Evolutionary conservation across 1,140 invertebrate species (phyloP), one percentile per base, ranked within the genome.

Genomic region (Lepidurus arcticus): DNA sequence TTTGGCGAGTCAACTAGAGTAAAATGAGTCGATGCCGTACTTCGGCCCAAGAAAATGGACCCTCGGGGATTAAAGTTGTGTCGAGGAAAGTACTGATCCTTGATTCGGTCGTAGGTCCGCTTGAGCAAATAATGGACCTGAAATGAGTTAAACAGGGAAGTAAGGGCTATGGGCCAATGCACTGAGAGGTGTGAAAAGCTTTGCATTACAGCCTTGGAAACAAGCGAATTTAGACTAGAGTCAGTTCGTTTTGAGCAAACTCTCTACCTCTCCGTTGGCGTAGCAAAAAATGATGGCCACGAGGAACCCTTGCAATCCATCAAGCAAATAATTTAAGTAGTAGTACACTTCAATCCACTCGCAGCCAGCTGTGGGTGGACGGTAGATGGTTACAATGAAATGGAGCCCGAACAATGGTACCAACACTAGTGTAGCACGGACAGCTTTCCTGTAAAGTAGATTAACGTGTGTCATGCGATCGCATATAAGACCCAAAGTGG

Each of bases 381-480:
- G 81, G 81, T 89, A 89, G 43, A 88, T 85, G 13, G 87, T 87
- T 7, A 89, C 82, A n/a, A 88, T 82, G 76, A 88, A 86, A 78
- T 90, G 89, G 13, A 89, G 84, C 6, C 89, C 89, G 81, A 90
- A 89, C 65, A 90, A 82, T 1, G 89, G 88, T 42, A 90, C 85
- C 43, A 90, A 83, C 34, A 90, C 84, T 76, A 88, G 81, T 6
- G 88, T 89, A 1, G 88, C 89, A 42, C 88, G 85, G 16, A 90
- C 85, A 7, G 88, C 88, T 83, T 88, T 87, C 81, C 88, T 89
- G 81, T 44, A 81, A 75, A 73, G n/a, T n/a, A 77, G 43, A 13
- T 65, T 77, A 76, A 65, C 16, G 34, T 44, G 16, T 34, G 21
- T 76, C 44, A 79, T 44, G 16, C 26, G 9, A 43, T 9, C 26